Conservation (phyloP, 1,140 invertebrate species). For the Bacillus rossius region DNA sequence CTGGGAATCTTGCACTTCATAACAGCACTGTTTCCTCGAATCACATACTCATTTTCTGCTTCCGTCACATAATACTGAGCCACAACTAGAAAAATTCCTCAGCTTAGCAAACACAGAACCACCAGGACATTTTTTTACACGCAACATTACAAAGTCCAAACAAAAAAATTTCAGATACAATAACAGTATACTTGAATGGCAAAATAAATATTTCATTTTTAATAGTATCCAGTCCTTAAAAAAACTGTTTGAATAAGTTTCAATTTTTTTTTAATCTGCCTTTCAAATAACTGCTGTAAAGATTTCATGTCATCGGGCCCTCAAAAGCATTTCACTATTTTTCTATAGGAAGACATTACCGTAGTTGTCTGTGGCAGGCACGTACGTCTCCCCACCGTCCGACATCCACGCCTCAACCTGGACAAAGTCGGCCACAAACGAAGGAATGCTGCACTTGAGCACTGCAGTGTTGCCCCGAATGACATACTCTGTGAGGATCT, state of each 20-base stretch:
- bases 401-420: conserved; percentile 70
- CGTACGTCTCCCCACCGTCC: conserved; percentile 43
- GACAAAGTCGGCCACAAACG: conserved; percentile 75
- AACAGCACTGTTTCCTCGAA: conserved; percentile 78
- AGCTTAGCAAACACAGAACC: too few relatives aligned
- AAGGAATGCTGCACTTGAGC: conserved; percentile 73
- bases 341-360: conserved; percentile 8
- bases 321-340: too few relatives aligned
- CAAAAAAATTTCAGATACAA: too few relatives aligned
- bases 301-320: too few relatives aligned
- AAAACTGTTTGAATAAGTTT: too few relatives aligned
- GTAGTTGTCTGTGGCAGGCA: conserved; percentile 18
- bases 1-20: conserved; percentile 84
- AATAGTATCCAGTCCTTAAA: too few relatives aligned
- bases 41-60: conserved; percentile 81
- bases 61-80: conserved; percentile 75
- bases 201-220: too few relatives aligned
- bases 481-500: conserved; percentile 73
- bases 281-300: too few relatives aligned
- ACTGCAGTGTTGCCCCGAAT: conserved; percentile 73
- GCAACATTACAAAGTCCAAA: too few relatives aligned
- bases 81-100: conserved; percentile 55
- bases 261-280: too few relatives aligned
- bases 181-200: too few relatives aligned
- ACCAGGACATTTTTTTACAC: too few relatives aligned